phyloP scores from a whole-genome alignment of 2,113 vertebrate genomes.

The Oplegnathus fasciatus region DNA sequence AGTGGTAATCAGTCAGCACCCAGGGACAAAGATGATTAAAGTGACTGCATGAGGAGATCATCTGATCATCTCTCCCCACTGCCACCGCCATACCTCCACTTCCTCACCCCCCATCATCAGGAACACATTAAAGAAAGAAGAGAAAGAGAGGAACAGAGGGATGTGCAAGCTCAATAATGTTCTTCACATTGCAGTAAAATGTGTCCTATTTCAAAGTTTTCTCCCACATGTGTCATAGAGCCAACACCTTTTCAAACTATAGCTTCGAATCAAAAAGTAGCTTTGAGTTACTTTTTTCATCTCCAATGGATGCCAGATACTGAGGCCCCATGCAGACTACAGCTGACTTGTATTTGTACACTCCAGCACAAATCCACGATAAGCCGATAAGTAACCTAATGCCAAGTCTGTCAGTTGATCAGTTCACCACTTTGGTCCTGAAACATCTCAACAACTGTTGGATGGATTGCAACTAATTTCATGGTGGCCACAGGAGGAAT shows the following conservation, averaged over 20 bases:
- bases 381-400: neutral
- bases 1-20: constrained; percentile 10
- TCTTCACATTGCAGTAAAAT: neutral
- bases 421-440: neutral
- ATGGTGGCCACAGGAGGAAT: no score
- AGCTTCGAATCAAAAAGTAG: neutral
- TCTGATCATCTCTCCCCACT: constrained; percentile 10
- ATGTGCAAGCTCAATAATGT: neutral
- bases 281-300: neutral
- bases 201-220: neutral
- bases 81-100: neutral
- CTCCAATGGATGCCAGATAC: neutral
- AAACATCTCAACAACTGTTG: neutral
- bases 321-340: neutral
- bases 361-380: no score
- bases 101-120: neutral
- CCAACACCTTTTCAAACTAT: neutral
- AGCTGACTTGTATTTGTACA: neutral
- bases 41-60: constrained; percentile 19
- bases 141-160: neutral
- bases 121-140: neutral
- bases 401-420: neutral
- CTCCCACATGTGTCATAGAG: neutral
- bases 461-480: no score
- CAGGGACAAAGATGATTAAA: constrained; percentile 34